Evolutionary conservation across 1,140 invertebrate species (phyloP), one percentile per base, ranked within the genome.

Genomic region (Drosophila rufa): DNA sequence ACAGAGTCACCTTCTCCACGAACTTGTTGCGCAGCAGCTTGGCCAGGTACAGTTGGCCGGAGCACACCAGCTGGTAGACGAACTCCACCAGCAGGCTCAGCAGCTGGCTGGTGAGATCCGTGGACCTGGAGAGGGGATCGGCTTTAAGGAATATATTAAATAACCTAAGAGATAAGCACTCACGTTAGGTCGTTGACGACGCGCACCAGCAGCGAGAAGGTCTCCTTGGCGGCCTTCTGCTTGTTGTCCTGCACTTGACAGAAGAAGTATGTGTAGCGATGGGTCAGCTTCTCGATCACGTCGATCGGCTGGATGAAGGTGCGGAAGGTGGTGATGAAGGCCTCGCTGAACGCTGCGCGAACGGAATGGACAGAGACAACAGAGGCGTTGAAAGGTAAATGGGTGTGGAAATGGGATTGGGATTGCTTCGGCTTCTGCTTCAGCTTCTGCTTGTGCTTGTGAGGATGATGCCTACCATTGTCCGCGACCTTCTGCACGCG

Each of bases 311-410:
- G 94, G 83, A 99, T 96, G 94, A 99, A 99, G 64, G 98, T 99
- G 79, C 98, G 95, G 93, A 99, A 99, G 45, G 98, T 99, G 25
- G 98, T 98, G 75, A 99, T 95, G 93, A 99, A 99, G 42, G 98
- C 98, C 94, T 99, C 98, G 94, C 98, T 97, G 94, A 98, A 99
- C 78, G 87, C 82, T 93, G 79, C 71, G 82, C 65, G 65, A 64
- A 70, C 61, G 55, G 60, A 73, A 82, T 80, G 70, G 30, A 75
- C 60, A 74, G 70, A 74, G 33, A 82, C 69, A 58, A 79, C 75
- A 82, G 65, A 65, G 64, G 56, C 50, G 51, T 82, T 71, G 61
- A 55, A 17, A 56, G 65, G 40, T 71, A 76, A 58, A 76, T 77
- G 75, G 22, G 42, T 11, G 40, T 69, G 55, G 4, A 46, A 46